Conservation (phyloP, 2,797 vertebrate species). For the Rhadinocentrus ornatus region DNA sequence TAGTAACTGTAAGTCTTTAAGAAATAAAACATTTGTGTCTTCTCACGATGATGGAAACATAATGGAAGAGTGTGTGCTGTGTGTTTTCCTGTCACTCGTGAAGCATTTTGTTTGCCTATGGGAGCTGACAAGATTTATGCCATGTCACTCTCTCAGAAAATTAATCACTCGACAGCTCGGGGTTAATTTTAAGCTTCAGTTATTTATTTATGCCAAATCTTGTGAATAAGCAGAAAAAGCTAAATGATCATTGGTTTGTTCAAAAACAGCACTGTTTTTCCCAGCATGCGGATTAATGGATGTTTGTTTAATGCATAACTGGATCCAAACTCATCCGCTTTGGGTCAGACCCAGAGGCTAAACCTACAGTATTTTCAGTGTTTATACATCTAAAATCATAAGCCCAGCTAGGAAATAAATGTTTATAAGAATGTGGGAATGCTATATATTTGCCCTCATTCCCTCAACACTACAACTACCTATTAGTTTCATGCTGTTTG, state of each 20-base stretch:
- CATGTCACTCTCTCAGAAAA: constrained; percentile 1
- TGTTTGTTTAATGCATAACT: background rate
- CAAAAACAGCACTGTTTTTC: background rate
- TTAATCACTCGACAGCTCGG: constrained; percentile 3
- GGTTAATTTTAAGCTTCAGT: constrained; percentile 24
- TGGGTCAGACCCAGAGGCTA: background rate
- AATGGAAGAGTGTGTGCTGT: background rate
- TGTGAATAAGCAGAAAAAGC: background rate
- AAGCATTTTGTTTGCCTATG: constrained; percentile 20
- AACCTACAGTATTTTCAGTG: background rate
- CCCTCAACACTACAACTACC: background rate
- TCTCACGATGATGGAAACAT: background rate
- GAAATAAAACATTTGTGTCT: background rate
- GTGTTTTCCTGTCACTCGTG: constrained; percentile 12
- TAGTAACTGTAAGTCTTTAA: background rate
- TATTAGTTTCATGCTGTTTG: background rate
- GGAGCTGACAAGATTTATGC: constrained; percentile 15
- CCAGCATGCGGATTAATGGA: background rate
- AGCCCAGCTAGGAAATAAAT: too few species aligned
- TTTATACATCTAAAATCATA: too few species aligned
- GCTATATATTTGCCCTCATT: too few species aligned
- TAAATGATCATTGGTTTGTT: background rate
- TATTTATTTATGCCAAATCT: constrained; percentile 14
- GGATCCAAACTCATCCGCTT: background rate
- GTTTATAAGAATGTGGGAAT: too few species aligned